Conservation (phyloP, 2,113 vertebrate genomes). For the Rhinolophus sinicus region DNA sequence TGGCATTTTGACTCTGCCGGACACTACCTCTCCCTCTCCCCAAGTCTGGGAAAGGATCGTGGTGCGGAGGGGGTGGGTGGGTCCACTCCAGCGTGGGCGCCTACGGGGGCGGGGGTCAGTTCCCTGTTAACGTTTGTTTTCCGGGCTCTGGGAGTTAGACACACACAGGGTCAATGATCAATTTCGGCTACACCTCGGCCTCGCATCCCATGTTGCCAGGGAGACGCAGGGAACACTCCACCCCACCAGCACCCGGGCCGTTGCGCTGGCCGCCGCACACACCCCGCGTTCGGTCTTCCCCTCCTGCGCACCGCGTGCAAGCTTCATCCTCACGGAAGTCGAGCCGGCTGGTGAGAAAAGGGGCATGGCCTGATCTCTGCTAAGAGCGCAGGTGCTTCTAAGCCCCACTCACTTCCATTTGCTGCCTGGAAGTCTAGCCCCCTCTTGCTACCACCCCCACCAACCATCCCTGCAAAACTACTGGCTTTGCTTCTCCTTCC, state of each 20-base stretch:
- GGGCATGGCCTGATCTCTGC: not conserved
- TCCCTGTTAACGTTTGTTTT: not conserved
- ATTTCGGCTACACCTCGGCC: not conserved
- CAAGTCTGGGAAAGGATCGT: not conserved
- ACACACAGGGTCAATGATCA: not conserved
- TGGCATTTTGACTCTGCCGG: accelerated
- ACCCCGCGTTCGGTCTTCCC: not conserved
- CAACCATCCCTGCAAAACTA: not conserved
- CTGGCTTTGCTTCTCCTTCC: not conserved
- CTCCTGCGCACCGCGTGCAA: not conserved
- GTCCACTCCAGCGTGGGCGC: not conserved
- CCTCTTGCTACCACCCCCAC: not conserved
- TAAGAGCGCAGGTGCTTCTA: accelerated
- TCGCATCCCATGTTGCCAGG: not conserved
- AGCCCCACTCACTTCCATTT: not conserved
- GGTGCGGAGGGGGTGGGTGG: not conserved
- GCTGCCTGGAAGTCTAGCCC: not conserved
- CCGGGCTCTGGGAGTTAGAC: not conserved
- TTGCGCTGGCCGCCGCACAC: not conserved
- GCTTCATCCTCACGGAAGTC: constrained; percentile 54
- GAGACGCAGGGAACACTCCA: not conserved
- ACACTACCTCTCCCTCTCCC: not conserved
- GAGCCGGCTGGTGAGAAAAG: not conserved
- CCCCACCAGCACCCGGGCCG: not conserved
- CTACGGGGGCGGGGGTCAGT: not conserved